Evolutionary conservation across 2,888 invertebrate genomes (phyloP).

Genomic region (Anaspis maculata): DNA sequence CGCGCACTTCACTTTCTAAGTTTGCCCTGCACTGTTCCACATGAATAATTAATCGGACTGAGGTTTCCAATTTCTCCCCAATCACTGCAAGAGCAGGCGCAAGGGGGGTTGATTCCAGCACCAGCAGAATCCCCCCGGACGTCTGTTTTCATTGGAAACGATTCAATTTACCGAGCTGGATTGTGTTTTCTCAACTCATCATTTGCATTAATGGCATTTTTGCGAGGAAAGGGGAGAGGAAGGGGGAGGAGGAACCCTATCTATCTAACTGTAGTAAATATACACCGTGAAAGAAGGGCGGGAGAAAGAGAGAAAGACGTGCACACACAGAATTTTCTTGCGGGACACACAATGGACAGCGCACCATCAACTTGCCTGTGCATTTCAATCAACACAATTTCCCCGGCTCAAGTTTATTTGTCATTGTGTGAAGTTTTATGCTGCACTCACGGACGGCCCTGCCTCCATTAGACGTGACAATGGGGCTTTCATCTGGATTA

Average conservation of each 20-base stretch:
- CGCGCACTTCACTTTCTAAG: no score
- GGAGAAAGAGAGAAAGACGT: no score
- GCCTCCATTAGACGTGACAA: slow-evolving; percentile 31
- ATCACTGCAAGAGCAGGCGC: no score
- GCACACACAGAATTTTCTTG: slow-evolving; percentile 14
- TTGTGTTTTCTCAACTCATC: slow-evolving; percentile 14
- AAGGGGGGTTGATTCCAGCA: no score
- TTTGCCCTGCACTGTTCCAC: no score
- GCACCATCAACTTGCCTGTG: slow-evolving; percentile 17
- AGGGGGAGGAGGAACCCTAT: slow-evolving; percentile 8
- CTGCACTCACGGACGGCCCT: slow-evolving; percentile 29
- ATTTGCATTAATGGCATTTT: slow-evolving; percentile 16
- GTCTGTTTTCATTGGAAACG: slow-evolving; percentile 15
- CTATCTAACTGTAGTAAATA: no score
- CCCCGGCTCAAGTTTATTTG: slow-evolving; percentile 25
- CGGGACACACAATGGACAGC: slow-evolving; percentile 7
- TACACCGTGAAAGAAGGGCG: no score
- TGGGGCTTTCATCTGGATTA: slow-evolving; percentile 34
- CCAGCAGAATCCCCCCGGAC: no score
- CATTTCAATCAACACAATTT: slow-evolving; percentile 40
- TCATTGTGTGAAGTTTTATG: slow-evolving; percentile 28
- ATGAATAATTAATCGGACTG: no score
- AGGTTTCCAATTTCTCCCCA: no score
- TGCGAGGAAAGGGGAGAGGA: no score
- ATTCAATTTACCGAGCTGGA: slow-evolving; percentile 17